These are phyloP conservation scores for Melanerpes formicivorus DNA, from an alignment of 2,113 vertebrate species.

Conservation along the genomic window DNA sequence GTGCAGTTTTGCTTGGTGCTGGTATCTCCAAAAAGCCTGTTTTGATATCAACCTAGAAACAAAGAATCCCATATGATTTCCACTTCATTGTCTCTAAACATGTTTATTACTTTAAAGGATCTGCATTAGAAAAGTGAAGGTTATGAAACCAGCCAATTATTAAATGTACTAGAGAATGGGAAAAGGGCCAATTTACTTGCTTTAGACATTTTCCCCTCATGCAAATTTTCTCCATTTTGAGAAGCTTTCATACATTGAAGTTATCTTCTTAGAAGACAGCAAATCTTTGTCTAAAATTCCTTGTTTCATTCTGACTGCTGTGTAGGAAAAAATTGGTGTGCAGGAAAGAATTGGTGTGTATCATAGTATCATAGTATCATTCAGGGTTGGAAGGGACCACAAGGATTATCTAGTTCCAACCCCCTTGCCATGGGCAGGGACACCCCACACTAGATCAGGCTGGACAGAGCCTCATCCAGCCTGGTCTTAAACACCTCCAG, in stretches of 20 bases:
- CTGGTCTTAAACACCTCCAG: too few species aligned
- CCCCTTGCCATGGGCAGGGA: too few species aligned
- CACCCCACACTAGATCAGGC: too few species aligned
- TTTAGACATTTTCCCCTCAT: background rate
- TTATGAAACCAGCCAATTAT: background rate
- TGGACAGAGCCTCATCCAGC: too few species aligned
- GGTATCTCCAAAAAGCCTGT: background rate
- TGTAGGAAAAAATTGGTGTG: background rate
- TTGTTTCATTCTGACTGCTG: background rate
- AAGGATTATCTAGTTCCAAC: too few species aligned
- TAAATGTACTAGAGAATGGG: background rate
- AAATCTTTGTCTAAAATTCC: background rate
- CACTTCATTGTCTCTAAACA: background rate
- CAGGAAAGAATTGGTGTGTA: background rate
- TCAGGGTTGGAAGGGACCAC: too few species aligned
- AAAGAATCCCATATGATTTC: background rate
- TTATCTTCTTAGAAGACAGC: background rate
- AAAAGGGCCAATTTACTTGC: background rate
- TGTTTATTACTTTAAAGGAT: background rate
- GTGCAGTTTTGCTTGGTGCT: background rate
- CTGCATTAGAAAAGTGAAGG: background rate
- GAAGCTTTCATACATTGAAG: background rate
- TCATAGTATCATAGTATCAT: too few species aligned
- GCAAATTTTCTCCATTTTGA: background rate
- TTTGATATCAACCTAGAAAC: background rate